Base-by-base conservation (phyloP, 2,888 invertebrate species). In the Nysson spinosus region DNA sequence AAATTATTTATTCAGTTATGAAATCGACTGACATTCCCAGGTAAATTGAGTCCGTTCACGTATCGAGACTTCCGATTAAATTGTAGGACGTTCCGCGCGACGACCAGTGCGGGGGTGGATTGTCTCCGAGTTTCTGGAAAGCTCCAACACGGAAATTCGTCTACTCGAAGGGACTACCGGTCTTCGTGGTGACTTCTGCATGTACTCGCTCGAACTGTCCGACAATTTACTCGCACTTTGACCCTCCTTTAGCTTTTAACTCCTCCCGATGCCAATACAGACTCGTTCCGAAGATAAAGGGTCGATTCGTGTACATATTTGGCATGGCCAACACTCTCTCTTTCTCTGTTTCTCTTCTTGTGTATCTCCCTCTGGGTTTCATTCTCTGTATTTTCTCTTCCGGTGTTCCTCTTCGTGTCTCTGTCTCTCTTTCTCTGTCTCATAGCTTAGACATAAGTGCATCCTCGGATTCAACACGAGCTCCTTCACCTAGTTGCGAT, bases 1-100 rank as follows among this genome's bases (percentile, higher is more conserved):
- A 55, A 49, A 67, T 64, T 57, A 64, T 54, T 64, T 64, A 50
- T 47, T 44, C 34, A 44, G 35, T 49, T 49, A 52, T 49, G 61
- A 42, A 57, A 57, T 54, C 40, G 58, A 39, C n/a, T 4, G 58
- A 35, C 50, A 34, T 34, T 34, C 30, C 42, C 12, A 12, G 19
- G 17, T 7, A 20, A 12, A 37, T 12, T 39, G 49, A 67, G 64
- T 67, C 64, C 24, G 44, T 54, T 67, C 67, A 51, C 65, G 60
- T 51, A 49, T 47, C 51, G 51, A 24, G 42, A 37, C 28, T 54
- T 60, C 44, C 51, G 60, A 64, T 68, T 68, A 65, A 65, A 68
- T 60, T 55, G 42, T 37, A 26, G 44, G 37, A 40, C 46, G 63
- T 32, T 24, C 20, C 34, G 51, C 46, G 12, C 57, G 43, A 30